Conservation (phyloP, 2,113 vertebrate species). For the Motacilla alba region DNA sequence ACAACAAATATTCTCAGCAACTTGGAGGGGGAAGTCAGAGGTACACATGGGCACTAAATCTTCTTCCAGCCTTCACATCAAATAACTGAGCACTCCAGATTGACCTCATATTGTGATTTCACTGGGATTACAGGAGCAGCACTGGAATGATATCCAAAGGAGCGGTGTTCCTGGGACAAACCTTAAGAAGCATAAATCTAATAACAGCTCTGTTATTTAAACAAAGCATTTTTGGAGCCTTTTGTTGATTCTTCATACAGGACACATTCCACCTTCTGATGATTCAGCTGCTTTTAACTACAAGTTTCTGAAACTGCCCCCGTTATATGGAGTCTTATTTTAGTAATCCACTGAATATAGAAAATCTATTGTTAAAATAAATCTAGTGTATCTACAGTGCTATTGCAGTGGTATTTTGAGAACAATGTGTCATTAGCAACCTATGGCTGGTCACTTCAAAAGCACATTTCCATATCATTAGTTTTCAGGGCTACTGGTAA, state of each 20-base stretch:
- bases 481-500: not conserved
- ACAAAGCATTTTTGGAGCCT: not conserved
- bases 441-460: not conserved
- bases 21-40: not conserved
- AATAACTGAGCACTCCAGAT: not conserved
- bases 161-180: not conserved
- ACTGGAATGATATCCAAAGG: not conserved
- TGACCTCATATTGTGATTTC: not conserved
- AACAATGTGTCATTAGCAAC: not conserved
- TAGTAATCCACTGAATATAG: not conserved
- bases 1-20: not conserved
- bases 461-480: not conserved
- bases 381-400: not conserved
- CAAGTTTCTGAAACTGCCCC: not conserved
- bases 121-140: not conserved
- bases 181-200: not conserved
- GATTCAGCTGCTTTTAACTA: not conserved
- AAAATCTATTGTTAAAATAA: not conserved
- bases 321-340: not conserved
- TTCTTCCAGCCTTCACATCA: not conserved
- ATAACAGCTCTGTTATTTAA: not conserved
- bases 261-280: not conserved
- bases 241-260: not conserved
- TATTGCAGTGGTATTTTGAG: not conserved
- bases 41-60: not conserved